phyloP scores from a whole-genome alignment of 1,140 invertebrate genomes.

The Apocrypta bakeri region DNA sequence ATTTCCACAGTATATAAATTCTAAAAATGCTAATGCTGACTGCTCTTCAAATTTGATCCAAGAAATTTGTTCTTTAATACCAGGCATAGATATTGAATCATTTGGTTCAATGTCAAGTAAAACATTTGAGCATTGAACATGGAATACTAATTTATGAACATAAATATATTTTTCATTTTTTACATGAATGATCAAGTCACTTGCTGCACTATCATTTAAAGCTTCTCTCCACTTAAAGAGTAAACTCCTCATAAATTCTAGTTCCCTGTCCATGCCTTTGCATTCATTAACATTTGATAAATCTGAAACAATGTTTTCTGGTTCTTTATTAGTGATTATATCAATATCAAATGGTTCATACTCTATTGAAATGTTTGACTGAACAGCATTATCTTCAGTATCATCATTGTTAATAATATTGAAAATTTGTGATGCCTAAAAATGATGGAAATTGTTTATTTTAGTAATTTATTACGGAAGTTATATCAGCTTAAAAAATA shows the following conservation, averaged over 20 bases:
- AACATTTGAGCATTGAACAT: constrained; percentile 68
- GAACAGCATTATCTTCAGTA: background rate
- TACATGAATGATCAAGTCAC: constrained; percentile 70
- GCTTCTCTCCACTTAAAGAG: constrained; percentile 63
- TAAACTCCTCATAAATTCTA: constrained; percentile 54
- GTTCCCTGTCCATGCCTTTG: constrained; percentile 1
- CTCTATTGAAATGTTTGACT: constrained; percentile 2
- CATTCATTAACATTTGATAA: background rate
- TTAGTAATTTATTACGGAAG: background rate
- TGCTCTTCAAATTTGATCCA: constrained; percentile 62
- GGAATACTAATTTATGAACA: constrained; percentile 71
- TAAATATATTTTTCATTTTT: constrained; percentile 65
- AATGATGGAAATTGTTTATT: background rate
- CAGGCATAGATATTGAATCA: constrained; percentile 52
- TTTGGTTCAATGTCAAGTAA: constrained; percentile 64
- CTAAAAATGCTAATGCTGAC: constrained; percentile 68
- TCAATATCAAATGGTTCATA: constrained; percentile 41
- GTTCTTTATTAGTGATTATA: constrained; percentile 15
- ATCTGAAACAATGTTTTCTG: constrained; percentile 1
- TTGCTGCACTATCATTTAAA: constrained; percentile 67
- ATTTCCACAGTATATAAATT: constrained; percentile 71
- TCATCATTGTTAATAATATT: background rate
- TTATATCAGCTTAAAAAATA: background rate
- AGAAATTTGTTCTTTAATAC: constrained; percentile 62
- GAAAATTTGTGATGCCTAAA: background rate